Conservation (phyloP, 2,888 invertebrate species). For the Monoplex corrugatus region DNA sequence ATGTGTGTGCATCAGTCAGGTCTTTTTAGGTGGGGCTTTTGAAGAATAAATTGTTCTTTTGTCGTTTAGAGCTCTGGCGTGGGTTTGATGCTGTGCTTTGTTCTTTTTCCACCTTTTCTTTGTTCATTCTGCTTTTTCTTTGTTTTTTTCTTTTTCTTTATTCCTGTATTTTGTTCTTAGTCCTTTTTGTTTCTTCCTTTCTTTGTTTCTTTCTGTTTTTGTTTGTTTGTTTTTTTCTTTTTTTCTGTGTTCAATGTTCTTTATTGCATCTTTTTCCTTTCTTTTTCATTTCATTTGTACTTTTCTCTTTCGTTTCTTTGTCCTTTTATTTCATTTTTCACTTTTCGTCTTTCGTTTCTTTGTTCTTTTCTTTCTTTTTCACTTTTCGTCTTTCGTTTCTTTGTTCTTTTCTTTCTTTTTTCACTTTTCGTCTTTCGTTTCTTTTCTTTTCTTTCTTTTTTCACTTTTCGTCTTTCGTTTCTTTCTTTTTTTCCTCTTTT, state of each 20-base stretch:
- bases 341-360: conserved; percentile 13
- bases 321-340: background rate
- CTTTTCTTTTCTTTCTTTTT: too few species aligned
- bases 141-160: background rate
- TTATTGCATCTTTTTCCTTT: background rate
- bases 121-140: background rate
- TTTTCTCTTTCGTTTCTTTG: background rate
- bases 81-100: too few species aligned
- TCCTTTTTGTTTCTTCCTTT: background rate
- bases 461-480: too few species aligned
- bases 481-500: too few species aligned
- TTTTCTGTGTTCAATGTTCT: too few species aligned
- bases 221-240: background rate
- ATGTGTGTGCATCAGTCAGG: too few species aligned
- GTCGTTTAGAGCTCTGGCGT: too few species aligned
- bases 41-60: too few species aligned
- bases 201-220: background rate
- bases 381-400: conserved; percentile 13
- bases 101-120: conserved; percentile 2
- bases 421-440: too few species aligned
- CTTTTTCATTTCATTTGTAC: background rate
- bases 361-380: conserved; percentile 22
- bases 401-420: background rate
- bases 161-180: background rate
- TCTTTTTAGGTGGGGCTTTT: too few species aligned